phyloP scores from a whole-genome alignment of 1,140 invertebrate genomes.

The Drosophila dunni region DNA sequence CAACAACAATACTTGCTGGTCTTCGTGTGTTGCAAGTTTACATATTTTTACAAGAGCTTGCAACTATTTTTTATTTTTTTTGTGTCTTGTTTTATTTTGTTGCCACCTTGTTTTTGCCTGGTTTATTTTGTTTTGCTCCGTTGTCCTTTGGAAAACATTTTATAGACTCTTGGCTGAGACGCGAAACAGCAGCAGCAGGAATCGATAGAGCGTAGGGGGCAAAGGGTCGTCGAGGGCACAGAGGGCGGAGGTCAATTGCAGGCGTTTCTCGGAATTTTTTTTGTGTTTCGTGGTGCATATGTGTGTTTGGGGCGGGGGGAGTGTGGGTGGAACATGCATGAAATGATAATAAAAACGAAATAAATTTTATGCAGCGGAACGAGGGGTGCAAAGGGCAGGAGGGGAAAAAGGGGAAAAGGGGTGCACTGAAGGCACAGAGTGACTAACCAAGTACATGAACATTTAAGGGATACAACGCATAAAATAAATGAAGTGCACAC shows the following conservation, averaged over 20 bases:
- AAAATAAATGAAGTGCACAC: conserved; percentile 76
- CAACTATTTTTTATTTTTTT: conserved; percentile 51
- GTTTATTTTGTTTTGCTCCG: conserved; percentile 25
- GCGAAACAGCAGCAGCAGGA: neutral
- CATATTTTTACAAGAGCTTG: conserved; percentile 70
- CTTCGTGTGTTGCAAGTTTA: conserved; percentile 65
- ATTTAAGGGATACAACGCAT: conserved; percentile 72
- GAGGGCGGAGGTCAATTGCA: conserved; percentile 68
- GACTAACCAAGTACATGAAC: conserved; percentile 76
- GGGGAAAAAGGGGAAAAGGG: neutral
- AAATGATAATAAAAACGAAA: conserved; percentile 81
- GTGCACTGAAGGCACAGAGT: conserved; percentile 31
- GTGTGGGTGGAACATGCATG: conserved; percentile 49
- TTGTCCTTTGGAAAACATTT: conserved; percentile 68
- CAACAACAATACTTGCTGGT: conserved; percentile 22
- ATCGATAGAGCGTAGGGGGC: neutral
- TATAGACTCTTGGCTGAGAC: conserved; percentile 40
- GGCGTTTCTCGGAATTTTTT: conserved; percentile 74
- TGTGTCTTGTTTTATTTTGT: conserved; percentile 17
- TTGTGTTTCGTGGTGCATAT: conserved; percentile 37
- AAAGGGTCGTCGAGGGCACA: neutral
- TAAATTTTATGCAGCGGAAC: conserved; percentile 80
- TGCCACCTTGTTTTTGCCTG: conserved; percentile 37
- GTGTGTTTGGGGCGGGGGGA: conserved; percentile 18
- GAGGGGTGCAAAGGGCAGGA: conserved; percentile 10